These are phyloP conservation scores for Orestias chungarensis DNA, from an alignment of 2,797 vertebrate genomes.

Conservation along the genomic window DNA sequence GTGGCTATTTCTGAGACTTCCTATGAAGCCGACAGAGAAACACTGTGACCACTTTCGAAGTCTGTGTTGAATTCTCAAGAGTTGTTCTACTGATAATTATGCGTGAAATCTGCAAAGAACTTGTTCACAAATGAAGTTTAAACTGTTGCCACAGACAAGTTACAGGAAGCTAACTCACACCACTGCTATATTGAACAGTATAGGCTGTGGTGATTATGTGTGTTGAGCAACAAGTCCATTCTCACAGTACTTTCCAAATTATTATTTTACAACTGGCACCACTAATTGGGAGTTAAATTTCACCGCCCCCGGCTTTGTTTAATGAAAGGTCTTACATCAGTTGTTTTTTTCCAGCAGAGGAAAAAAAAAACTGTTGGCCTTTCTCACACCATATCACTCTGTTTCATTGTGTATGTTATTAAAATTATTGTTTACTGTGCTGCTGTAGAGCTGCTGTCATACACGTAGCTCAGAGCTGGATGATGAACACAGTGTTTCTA, in stretches of 20 bases:
- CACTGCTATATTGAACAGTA: background rate
- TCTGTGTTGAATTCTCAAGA: background rate
- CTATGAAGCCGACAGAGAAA: constrained; percentile 18
- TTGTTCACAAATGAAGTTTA: background rate
- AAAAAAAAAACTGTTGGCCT: background rate
- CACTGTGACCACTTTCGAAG: background rate
- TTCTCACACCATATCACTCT: background rate
- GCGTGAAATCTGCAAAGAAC: background rate
- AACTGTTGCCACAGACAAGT: background rate
- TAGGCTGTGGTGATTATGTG: constrained; percentile 10
- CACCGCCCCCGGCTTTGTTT: constrained; percentile 25
- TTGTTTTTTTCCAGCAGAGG: constrained; percentile 17
- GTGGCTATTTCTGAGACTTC: constrained; percentile 26
- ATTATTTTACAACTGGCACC: constrained; percentile 26
- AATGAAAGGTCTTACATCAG: constrained; percentile 19
- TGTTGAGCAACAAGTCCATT: constrained; percentile 10
- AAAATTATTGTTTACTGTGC: background rate
- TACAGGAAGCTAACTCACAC: background rate
- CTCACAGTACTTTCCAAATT: constrained; percentile 36
- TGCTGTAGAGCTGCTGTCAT: background rate
- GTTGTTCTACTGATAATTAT: background rate
- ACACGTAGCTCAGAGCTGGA: background rate
- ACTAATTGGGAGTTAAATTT: constrained; percentile 13
- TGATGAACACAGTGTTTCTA: background rate
- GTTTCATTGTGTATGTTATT: constrained; percentile 12